Percentiles rank a stretch among this genome's conserved stretches.
Evolutionary conservation across 2,888 invertebrate species (phyloP).

Genomic region (Punctoribates punctum): DNA sequence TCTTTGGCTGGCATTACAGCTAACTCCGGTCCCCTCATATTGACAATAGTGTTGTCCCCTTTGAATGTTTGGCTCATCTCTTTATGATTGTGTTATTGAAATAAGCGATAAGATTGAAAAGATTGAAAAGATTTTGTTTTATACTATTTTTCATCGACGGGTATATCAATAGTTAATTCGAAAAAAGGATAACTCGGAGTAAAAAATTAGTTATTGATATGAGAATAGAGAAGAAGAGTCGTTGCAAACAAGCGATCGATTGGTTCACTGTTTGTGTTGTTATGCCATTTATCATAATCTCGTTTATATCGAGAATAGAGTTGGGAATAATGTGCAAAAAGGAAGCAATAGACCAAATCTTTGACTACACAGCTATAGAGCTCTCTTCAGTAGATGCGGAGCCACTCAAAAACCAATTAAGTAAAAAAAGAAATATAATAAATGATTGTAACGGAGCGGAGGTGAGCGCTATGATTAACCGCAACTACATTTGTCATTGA

Average conservation of each 20-base stretch:
- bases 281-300: conserved; percentile 21
- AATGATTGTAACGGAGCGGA: conserved; percentile 1
- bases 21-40: background rate
- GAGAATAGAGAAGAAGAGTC: background rate
- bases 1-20: background rate
- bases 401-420: conserved; percentile 27
- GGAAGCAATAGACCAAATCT: background rate
- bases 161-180: background rate
- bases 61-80: background rate
- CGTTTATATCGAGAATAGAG: background rate
- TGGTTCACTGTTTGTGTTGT: background rate
- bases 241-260: background rate
- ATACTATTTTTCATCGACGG: background rate
- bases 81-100: background rate
- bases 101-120: background rate
- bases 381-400: background rate
- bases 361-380: background rate
- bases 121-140: too few relatives aligned
- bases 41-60: conserved; percentile 1
- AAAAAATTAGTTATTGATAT: background rate
- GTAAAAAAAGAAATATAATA: conserved; percentile 1
- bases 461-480: conserved; percentile 17
- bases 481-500: conserved; percentile 24
- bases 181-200: background rate
- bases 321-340: conserved; percentile 27